phyloP scores from a whole-genome alignment of 2,797 vertebrate species.

The Smutsia temminckii region DNA sequence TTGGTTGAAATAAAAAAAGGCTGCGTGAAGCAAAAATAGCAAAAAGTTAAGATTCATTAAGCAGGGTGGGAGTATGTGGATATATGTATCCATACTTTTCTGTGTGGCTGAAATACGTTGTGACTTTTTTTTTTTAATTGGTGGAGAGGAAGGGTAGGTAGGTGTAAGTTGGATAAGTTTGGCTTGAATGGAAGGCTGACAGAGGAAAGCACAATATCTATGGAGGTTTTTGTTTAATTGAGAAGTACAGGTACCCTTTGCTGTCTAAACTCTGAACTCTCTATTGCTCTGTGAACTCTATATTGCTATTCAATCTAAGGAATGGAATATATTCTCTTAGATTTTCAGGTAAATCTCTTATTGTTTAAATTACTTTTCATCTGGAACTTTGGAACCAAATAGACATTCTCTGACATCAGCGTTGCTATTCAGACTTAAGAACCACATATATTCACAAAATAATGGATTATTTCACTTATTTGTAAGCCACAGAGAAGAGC shows the following conservation, averaged over 20 bases:
- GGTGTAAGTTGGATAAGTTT: not conserved
- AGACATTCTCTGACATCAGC: not conserved
- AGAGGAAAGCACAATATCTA: not conserved
- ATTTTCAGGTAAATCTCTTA: conserved; percentile 8
- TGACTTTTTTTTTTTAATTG: not conserved
- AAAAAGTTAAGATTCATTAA: conserved; percentile 32
- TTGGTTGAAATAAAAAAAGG: not conserved
- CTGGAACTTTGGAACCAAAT: not conserved
- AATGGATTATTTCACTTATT: conserved; percentile 38
- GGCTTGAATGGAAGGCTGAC: not conserved
- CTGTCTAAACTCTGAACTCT: not conserved
- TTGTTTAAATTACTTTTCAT: conserved; percentile 16
- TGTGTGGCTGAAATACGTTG: not conserved
- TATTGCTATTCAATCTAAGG: not conserved
- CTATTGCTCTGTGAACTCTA: no score
- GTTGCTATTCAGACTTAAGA: conserved; percentile 24
- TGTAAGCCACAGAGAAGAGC: conserved; percentile 6
- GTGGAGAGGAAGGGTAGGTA: not conserved
- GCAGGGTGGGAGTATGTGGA: not conserved
- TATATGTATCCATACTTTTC: not conserved
- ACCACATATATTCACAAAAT: not conserved
- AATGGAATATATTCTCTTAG: conserved; percentile 11
- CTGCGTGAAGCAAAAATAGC: not conserved
- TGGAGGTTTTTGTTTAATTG: not conserved
- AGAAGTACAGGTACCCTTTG: not conserved